A percentile compares a stretch with the other conserved stretches of the same genome.
Evolutionary conservation across 1,140 invertebrate genomes (phyloP).

Genomic region (Calliphora vicina): DNA sequence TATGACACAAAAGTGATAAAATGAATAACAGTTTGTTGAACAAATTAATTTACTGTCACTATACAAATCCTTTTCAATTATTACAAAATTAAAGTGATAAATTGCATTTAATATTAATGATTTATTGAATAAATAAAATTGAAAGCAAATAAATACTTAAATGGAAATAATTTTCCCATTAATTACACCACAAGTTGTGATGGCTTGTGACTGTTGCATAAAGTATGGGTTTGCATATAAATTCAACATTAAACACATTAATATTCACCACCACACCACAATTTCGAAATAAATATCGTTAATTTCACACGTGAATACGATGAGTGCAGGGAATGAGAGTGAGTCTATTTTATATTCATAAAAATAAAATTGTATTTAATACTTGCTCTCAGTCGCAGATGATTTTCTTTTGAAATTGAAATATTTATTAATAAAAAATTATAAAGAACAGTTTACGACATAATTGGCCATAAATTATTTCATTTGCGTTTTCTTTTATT

Average conservation of each 20-base stretch:
- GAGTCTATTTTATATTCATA: no score
- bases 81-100: neutral
- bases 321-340: no score
- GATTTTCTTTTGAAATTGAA: neutral
- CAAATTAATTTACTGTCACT: neutral
- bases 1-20: no score
- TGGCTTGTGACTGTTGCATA: no score
- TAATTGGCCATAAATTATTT: conserved; percentile 27
- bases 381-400: neutral
- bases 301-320: neutral
- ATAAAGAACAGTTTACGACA: conserved; percentile 21
- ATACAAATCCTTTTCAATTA: neutral
- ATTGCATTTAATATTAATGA: no score
- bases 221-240: no score
- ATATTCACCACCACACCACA: neutral
- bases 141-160: no score
- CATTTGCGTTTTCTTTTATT: neutral
- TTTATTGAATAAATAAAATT: neutral
- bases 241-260: neutral
- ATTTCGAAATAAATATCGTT: neutral
- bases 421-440: neutral
- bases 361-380: no score
- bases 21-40: no score
- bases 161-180: no score
- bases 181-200: no score